These are phyloP conservation scores for Callithrix jacchus DNA, from an alignment of 2,113 vertebrate species.

Conservation along the genomic window DNA sequence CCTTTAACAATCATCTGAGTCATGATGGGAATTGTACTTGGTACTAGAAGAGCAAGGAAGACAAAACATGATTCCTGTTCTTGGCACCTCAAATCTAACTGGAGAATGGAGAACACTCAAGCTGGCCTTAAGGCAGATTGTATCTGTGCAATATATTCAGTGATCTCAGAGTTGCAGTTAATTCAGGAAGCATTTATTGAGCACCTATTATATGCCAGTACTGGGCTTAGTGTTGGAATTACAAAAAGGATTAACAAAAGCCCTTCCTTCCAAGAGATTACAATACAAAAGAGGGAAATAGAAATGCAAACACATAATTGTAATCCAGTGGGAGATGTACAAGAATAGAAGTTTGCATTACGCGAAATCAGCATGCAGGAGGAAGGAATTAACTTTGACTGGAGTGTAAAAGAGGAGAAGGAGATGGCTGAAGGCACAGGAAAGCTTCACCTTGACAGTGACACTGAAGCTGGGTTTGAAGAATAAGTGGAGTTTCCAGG, in stretches of 20 bases:
- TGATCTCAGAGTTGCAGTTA: neutral
- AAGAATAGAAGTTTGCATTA: neutral
- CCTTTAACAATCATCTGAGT: neutral
- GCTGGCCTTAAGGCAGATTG: neutral
- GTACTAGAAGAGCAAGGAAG: neutral
- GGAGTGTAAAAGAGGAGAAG: neutral
- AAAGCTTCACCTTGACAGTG: neutral
- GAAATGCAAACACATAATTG: neutral
- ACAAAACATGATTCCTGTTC: neutral
- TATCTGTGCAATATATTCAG: neutral
- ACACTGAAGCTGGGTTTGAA: neutral
- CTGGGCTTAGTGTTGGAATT: neutral
- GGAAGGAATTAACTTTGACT: neutral
- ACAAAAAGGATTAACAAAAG: neutral
- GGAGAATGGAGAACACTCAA: neutral
- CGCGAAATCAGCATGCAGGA: neutral
- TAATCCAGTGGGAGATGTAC: neutral
- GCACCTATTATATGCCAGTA: neutral
- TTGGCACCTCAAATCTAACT: neutral
- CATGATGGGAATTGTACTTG: neutral
- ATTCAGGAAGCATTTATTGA: neutral
- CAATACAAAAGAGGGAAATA: neutral
- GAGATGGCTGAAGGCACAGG: neutral
- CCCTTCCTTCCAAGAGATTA: neutral
- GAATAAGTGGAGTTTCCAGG: neutral